Percentiles rank a stretch among this genome's conserved stretches.
phyloP scores from a whole-genome alignment of 2,113 vertebrate genomes.

The Plecturocebus donacophilus region DNA sequence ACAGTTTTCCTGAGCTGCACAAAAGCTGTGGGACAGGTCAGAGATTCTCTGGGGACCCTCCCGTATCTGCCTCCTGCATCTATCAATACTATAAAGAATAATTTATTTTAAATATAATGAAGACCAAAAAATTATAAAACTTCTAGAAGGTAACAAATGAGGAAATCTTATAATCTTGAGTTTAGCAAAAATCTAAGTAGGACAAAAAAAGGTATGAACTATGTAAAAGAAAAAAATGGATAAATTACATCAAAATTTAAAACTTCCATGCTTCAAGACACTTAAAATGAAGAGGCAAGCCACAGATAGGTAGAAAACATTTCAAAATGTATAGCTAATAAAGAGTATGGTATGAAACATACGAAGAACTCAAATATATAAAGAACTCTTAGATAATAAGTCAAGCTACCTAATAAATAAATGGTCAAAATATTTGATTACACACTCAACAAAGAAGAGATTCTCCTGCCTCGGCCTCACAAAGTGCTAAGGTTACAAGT shows the following conservation, averaged over 20 bases:
- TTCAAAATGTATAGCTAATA: background rate
- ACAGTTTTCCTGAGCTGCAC: no score
- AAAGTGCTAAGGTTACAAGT: no score
- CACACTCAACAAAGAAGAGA: background rate
- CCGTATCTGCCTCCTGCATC: no score
- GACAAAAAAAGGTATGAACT: background rate
- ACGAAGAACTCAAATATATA: background rate
- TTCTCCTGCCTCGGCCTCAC: no score
- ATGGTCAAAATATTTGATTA: background rate
- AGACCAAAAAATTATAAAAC: background rate
- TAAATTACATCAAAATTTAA: background rate
- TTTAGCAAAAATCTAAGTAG: slow-evolving; percentile 1
- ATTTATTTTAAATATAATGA: slow-evolving; percentile 5
- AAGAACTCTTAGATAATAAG: background rate
- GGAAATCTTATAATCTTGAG: background rate
- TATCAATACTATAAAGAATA: slow-evolving; percentile 1
- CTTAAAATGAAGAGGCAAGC: slow-evolving; percentile 7
- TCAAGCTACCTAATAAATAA: background rate
- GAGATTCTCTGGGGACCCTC: no score
- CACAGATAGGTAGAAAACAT: background rate
- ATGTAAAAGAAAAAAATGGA: background rate
- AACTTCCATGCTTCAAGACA: background rate
- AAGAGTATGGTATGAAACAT: background rate
- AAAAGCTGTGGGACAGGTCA: no score
- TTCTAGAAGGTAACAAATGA: background rate